Percentiles rank a stretch among this genome's conserved stretches.
These are phyloP conservation scores for Masnerella sp. DNA, from an alignment of 2,888 invertebrate species.

Conservation along the genomic window DNA sequence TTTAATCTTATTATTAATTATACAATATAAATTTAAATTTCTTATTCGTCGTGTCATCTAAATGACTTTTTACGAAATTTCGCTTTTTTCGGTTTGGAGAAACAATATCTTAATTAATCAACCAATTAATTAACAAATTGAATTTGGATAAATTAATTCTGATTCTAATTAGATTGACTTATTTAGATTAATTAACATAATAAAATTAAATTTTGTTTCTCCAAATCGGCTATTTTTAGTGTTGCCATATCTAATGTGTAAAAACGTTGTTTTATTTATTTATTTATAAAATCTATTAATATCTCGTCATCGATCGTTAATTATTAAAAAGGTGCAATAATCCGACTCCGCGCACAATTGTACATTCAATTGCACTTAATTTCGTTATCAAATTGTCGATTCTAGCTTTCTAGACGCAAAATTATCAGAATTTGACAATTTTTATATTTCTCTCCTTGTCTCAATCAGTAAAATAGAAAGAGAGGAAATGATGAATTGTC, in stretches of 20 bases:
- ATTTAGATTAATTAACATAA: not conserved
- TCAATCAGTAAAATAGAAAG: too few relatives aligned
- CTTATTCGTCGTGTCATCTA: not conserved
- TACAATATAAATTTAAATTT: not conserved
- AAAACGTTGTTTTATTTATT: slow-evolving; percentile 37
- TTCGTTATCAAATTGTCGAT: not conserved
- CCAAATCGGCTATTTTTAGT: slow-evolving; percentile 4
- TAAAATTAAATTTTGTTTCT: not conserved
- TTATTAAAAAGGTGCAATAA: slow-evolving; percentile 40
- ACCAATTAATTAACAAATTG: not conserved
- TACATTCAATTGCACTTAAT: slow-evolving; percentile 15
- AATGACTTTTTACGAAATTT: not conserved
- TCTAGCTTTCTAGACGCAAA: not conserved
- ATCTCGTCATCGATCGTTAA: slow-evolving; percentile 19
- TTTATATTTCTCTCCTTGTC: not conserved
- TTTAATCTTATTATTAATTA: not conserved
- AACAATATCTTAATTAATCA: not conserved
- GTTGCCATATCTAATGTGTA: slow-evolving; percentile 15
- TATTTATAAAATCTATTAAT: slow-evolving; percentile 24
- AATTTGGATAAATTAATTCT: too few relatives aligned
- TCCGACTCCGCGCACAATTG: slow-evolving; percentile 6
- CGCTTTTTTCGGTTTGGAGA: not conserved
- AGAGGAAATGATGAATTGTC: too few relatives aligned
- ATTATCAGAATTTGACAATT: not conserved
- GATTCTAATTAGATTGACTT: not conserved